Conservation (phyloP, 2,888 invertebrate species). For the Lycia hirtaria region DNA sequence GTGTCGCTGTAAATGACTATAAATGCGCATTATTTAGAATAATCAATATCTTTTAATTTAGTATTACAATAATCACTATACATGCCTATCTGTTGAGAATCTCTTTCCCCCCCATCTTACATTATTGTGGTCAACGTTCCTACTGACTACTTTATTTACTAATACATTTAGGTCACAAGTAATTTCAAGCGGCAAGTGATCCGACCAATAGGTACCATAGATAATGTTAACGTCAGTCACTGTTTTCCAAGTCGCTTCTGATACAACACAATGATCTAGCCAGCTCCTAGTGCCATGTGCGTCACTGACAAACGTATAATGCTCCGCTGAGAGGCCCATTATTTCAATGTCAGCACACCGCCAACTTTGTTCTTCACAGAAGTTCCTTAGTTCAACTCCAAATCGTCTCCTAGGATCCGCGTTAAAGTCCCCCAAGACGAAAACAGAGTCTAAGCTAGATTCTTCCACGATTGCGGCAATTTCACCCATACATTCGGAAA, state of each 20-base stretch:
- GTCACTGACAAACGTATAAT: constrained; percentile 40
- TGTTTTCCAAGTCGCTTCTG: background rate
- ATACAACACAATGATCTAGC: constrained; percentile 19
- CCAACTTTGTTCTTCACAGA: constrained; percentile 40
- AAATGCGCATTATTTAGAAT: too few relatives aligned
- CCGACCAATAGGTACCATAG: constrained; percentile 23
- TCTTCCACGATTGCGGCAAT: constrained; percentile 35
- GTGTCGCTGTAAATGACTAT: too few relatives aligned
- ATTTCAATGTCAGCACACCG: constrained; percentile 36
- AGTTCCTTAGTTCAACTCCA: constrained; percentile 30
- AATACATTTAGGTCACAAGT: constrained; percentile 25
- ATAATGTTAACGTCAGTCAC: background rate
- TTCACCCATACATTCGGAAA: constrained; percentile 36
- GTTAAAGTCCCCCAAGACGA: constrained; percentile 11
- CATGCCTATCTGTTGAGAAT: constrained; percentile 9
- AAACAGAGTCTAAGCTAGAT: constrained; percentile 29
- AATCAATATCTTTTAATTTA: too few relatives aligned
- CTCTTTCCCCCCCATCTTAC: constrained; percentile 10
- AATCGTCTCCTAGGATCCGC: constrained; percentile 22
- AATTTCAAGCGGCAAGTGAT: constrained; percentile 25
- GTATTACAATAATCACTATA: too few relatives aligned
- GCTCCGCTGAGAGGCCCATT: constrained; percentile 14
- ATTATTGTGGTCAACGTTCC: background rate
- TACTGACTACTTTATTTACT: background rate
- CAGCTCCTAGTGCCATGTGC: constrained; percentile 19